Evolutionary conservation across 2,113 vertebrate genomes (phyloP).

Genomic region (Rallus limicola): DNA sequence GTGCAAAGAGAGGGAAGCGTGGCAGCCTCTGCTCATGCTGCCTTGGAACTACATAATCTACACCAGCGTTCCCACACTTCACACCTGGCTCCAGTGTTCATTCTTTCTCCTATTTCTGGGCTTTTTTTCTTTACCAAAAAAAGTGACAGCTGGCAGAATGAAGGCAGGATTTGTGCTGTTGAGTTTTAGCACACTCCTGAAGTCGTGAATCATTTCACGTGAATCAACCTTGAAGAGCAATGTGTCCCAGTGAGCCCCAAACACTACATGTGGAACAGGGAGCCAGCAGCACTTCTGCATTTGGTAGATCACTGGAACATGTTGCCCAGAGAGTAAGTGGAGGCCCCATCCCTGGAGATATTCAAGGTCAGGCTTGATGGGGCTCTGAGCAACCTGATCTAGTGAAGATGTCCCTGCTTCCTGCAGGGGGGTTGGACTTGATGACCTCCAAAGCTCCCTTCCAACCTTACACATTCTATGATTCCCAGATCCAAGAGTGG

Average conservation of each 20-base stretch:
- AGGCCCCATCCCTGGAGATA: no score
- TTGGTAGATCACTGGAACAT: background rate
- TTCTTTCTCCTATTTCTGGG: background rate
- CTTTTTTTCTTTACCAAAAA: background rate
- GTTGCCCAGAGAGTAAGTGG: no score
- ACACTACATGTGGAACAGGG: rapidly evolving
- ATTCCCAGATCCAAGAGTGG: background rate
- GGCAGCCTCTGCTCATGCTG: background rate
- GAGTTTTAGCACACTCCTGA: background rate
- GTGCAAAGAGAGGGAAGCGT: background rate
- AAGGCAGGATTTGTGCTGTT: background rate
- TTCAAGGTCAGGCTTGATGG: no score
- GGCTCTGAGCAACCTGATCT: no score
- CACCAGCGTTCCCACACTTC: background rate
- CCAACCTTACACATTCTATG: no score
- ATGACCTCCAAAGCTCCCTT: no score
- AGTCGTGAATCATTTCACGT: background rate
- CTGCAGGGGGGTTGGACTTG: no score
- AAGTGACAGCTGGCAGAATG: background rate
- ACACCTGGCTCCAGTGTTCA: background rate
- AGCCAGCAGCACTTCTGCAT: background rate
- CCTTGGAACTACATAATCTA: background rate
- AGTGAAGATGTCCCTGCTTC: no score
- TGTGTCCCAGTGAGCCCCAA: background rate
- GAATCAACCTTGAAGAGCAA: background rate